Conservation (phyloP, 2,888 invertebrate species). For the Lepidonotus clava region DNA sequence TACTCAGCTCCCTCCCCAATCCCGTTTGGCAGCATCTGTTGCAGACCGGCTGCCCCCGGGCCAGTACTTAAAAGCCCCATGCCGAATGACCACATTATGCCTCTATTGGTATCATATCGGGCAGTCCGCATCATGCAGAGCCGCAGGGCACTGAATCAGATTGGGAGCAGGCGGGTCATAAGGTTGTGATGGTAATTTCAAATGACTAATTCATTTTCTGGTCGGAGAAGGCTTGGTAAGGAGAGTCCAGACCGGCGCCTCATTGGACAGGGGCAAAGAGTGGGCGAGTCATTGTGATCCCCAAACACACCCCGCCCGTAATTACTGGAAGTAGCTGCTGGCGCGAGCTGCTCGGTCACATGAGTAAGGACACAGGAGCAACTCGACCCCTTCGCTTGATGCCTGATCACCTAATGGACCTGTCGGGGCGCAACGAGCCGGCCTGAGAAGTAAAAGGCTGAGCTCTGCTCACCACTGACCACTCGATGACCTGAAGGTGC, state of each 20-base stretch:
- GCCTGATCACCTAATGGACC: conserved; percentile 45
- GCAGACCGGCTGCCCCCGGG: too few species aligned
- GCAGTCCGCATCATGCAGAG: background rate
- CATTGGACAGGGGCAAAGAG: background rate
- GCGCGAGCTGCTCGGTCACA: background rate
- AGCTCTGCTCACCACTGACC: background rate
- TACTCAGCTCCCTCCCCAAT: too few species aligned
- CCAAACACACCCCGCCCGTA: conserved; percentile 14
- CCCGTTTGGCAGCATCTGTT: too few species aligned
- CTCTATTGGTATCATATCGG: conserved; percentile 11
- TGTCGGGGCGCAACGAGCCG: background rate
- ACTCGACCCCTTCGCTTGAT: conserved; percentile 5
- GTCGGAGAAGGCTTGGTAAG: background rate
- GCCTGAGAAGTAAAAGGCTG: background rate
- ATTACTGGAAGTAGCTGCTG: conserved; percentile 27
- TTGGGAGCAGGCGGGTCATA: conserved; percentile 5
- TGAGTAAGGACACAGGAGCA: conserved; percentile 12
- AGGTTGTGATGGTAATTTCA: background rate
- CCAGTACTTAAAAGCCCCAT: background rate
- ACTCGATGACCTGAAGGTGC: background rate
- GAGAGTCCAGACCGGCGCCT: background rate
- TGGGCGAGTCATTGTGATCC: conserved; percentile 17
- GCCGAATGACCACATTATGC: background rate
- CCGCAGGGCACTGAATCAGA: background rate
- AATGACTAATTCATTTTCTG: conserved; percentile 25